These are phyloP conservation scores for Ciconia stormi DNA, from an alignment of 2,113 vertebrate genomes.

Conservation along the genomic window DNA sequence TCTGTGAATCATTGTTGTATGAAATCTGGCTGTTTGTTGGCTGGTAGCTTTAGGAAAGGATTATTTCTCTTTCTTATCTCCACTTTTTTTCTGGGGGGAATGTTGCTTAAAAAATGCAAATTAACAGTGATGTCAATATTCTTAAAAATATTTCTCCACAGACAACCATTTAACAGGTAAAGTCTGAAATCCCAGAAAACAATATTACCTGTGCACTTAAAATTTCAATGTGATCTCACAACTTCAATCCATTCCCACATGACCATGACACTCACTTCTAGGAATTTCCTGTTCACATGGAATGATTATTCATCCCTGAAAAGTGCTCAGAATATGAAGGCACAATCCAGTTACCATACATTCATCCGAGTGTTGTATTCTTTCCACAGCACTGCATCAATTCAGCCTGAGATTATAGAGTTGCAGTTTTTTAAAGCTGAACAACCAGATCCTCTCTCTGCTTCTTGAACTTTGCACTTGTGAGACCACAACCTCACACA, in stretches of 20 bases:
- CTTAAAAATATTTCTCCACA: neutral
- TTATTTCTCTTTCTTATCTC: neutral
- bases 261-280: neutral
- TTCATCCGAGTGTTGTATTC: neutral
- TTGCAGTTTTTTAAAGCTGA: neutral
- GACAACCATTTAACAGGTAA: neutral
- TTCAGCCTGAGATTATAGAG: neutral
- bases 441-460: neutral
- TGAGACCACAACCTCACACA: neutral
- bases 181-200: neutral
- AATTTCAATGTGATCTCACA: neutral
- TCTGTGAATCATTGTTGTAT: neutral
- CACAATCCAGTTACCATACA: neutral
- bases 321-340: neutral
- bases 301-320: neutral
- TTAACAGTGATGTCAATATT: neutral
- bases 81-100: rapidly evolving
- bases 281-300: neutral
- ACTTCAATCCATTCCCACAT: neutral
- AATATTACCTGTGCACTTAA: neutral
- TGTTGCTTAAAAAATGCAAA: neutral
- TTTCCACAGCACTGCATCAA: neutral
- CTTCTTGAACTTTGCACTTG: neutral
- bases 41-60: neutral
- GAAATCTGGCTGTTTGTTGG: neutral